Evolutionary conservation across 2,888 invertebrate genomes (phyloP), one percentile per base, ranked within the genome.

Genomic region (Tipula vernalis): DNA sequence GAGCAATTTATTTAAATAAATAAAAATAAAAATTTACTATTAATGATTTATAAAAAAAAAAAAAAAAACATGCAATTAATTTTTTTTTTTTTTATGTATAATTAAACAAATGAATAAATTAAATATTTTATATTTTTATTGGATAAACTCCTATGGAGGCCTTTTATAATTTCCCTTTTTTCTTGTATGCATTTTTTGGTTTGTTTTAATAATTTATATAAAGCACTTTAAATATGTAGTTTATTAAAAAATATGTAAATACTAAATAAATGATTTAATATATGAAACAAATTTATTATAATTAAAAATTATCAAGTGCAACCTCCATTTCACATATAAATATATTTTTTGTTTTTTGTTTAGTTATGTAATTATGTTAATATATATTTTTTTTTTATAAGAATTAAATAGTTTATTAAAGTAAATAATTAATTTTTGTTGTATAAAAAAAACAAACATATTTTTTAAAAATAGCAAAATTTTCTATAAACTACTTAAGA

Each of bases 381-480:
- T 28, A 71, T 71, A 71, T 71, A 12, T 8, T 51, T 15, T 51
- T 15, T n/a, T 28, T 57, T 18, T 51, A n/a, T 51, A 57, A 57
- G 15, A 57, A 57, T 57, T 57, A 57, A 71, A 71, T 71, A 71
- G 71, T 71, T 71, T 71, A 71, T 71, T 71, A 71, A 71, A 28
- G 71, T 71, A 71, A 71, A 71, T 71, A 71, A 71, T 71, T 71
- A 71, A 28, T 71, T 71, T 28, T 71, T 28, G 71, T 71, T 71
- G 28, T 71, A 15, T 15, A 71, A 71, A 71, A 71, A 71, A 28
- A 28, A 71, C 28, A 8, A 28, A 28, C 28, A 71, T 71, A 71
- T 71, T 71, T 71, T 71, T 71, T 71, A 71, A 71, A 71, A 71
- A 71, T 71, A 71, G 71, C 71, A 71, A 71, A 71, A 71, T 71